phyloP scores from a whole-genome alignment of 37 sponge, comb jelly and placozoan genomes.

The Spongia lamella region DNA sequence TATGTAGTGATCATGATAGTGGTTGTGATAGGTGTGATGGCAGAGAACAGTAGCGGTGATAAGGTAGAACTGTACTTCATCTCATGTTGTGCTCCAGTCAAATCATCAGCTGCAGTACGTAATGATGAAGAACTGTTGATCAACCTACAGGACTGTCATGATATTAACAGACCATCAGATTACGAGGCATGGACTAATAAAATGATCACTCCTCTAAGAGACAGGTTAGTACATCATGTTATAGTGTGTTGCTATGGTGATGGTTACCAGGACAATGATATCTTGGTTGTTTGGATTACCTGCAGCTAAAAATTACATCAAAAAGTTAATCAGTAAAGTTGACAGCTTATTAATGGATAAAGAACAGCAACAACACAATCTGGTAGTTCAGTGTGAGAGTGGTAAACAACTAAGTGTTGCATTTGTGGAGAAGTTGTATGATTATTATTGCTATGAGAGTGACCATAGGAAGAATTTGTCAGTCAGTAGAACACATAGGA shows the following conservation, averaged over 20 bases:
- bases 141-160: no score
- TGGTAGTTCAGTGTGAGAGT: constrained; percentile 32
- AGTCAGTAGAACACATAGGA: constrained; percentile 43
- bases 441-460: constrained; percentile 8
- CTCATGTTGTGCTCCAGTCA: no score
- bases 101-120: no score
- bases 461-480: not conserved
- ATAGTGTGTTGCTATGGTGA: not conserved
- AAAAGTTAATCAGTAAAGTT: not conserved
- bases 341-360: not conserved
- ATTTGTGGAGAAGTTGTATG: constrained; percentile 63
- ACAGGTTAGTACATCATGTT: constrained; percentile 36
- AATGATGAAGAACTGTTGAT: no score
- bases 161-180: no score
- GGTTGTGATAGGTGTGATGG: no score
- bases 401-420: constrained; percentile 45
- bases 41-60: no score
- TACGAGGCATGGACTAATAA: constrained; percentile 1
- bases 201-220: constrained; percentile 41
- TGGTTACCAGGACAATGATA: constrained; percentile 40
- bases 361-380: not conserved
- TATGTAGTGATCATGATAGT: no score
- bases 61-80: no score
- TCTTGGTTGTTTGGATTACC: constrained; percentile 35
- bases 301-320: constrained; percentile 1